Conservation (phyloP, 2,888 invertebrate species). For the Diplolepis rosae region DNA sequence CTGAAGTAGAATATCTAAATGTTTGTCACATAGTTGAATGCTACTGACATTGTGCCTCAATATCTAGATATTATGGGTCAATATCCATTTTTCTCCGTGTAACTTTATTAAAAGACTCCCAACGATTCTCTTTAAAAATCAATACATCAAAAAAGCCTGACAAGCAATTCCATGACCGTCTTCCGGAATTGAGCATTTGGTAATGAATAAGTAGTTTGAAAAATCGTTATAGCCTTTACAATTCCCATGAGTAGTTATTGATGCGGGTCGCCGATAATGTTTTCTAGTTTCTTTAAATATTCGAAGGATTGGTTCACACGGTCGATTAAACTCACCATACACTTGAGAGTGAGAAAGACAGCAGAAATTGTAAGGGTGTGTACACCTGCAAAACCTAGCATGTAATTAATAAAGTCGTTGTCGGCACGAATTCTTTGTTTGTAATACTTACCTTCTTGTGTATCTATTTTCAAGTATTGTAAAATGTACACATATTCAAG, state of each 20-base stretch:
- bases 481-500: conserved; percentile 52
- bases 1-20: too few relatives aligned
- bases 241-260: conserved; percentile 4
- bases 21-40: too few relatives aligned
- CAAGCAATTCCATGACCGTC: too few relatives aligned
- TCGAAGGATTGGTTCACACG: conserved; percentile 56
- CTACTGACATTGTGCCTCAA: too few relatives aligned
- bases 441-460: conserved; percentile 29
- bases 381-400: conserved; percentile 60
- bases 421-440: conserved; percentile 51
- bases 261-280: conserved; percentile 28
- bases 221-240: neutral
- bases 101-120: too few relatives aligned
- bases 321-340: conserved; percentile 50
- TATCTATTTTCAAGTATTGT: conserved; percentile 21
- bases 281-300: neutral
- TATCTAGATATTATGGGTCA: too few relatives aligned
- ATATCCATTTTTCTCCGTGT: too few relatives aligned
- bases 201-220: neutral
- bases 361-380: conserved; percentile 27
- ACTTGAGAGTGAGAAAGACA: conserved; percentile 9
- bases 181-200: neutral
- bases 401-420: conserved; percentile 60
- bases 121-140: too few relatives aligned
- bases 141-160: too few relatives aligned